Evolutionary conservation across 1,140 invertebrate genomes (phyloP).

Genomic region (Drosophila insularis): DNA sequence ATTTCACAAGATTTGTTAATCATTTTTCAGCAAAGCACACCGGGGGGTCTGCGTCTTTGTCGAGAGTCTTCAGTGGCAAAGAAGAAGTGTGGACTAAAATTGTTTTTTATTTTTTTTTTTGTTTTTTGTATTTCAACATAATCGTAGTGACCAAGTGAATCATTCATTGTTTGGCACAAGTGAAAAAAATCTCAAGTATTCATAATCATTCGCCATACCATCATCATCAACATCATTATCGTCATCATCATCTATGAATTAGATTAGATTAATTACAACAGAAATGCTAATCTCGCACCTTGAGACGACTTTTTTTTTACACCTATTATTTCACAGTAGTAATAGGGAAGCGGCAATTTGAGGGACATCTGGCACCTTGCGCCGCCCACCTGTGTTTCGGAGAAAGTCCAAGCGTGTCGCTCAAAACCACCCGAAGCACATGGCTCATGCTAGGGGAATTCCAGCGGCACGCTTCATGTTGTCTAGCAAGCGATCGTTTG

Average conservation of each 20-base stretch:
- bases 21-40: too few relatives aligned
- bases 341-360: constrained; percentile 60
- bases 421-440: background rate
- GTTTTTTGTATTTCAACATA: background rate
- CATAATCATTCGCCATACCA: background rate
- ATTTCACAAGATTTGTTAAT: too few relatives aligned
- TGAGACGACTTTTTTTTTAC: constrained; percentile 32
- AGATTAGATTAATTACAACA: constrained; percentile 7
- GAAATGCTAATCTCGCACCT: constrained; percentile 57
- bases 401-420: constrained; percentile 44
- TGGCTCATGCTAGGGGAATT: constrained; percentile 50
- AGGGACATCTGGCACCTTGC: constrained; percentile 30
- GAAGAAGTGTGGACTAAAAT: too few relatives aligned
- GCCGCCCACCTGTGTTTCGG: constrained; percentile 8
- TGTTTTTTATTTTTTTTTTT: too few relatives aligned
- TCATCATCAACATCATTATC: background rate
- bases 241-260: constrained; percentile 5
- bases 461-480: constrained; percentile 31
- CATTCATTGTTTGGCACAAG: background rate
- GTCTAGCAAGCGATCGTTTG: background rate
- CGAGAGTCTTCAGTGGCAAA: too few relatives aligned
- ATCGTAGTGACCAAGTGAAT: background rate
- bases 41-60: background rate
- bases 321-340: constrained; percentile 15
- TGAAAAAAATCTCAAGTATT: too few relatives aligned